These are phyloP conservation scores for Agrochola lychnidis DNA, from an alignment of 2,888 invertebrate species.

Conservation along the genomic window DNA sequence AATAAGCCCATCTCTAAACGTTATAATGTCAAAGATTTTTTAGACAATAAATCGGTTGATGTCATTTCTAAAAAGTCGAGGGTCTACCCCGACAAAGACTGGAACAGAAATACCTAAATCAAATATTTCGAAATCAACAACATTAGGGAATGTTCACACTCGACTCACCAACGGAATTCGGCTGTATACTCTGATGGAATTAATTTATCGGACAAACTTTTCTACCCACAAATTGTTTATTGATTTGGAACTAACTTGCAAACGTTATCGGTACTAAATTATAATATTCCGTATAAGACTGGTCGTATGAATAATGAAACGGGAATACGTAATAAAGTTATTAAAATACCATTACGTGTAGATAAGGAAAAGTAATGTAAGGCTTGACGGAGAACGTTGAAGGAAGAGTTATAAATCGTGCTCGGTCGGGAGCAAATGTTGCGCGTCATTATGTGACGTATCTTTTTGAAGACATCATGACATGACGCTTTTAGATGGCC, in stretches of 20 bases:
- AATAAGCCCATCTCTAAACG: neutral
- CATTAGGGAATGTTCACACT: conserved; percentile 43
- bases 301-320: conserved; percentile 76
- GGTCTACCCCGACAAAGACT: conserved; percentile 5
- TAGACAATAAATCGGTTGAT: conserved; percentile 34
- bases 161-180: conserved; percentile 29
- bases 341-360: conserved; percentile 65
- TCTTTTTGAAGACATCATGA: conserved; percentile 31
- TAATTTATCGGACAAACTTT: conserved; percentile 51
- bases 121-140: conserved; percentile 37
- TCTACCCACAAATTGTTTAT: conserved; percentile 60
- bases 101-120: conserved; percentile 27
- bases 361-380: conserved; percentile 62
- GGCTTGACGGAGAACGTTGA: conserved; percentile 53
- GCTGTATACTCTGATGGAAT: conserved; percentile 35
- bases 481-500: conserved; percentile 7
- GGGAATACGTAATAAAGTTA: conserved; percentile 78
- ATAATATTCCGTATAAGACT: conserved; percentile 77
- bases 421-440: conserved; percentile 59
- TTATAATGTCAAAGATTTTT: neutral
- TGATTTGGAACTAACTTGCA: conserved; percentile 66
- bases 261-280: conserved; percentile 67
- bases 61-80: conserved; percentile 46
- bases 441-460: conserved; percentile 47
- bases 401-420: conserved; percentile 56